These are phyloP conservation scores for Platichthys stellatus DNA, from an alignment of 2,113 vertebrate species.

Conservation along the genomic window DNA sequence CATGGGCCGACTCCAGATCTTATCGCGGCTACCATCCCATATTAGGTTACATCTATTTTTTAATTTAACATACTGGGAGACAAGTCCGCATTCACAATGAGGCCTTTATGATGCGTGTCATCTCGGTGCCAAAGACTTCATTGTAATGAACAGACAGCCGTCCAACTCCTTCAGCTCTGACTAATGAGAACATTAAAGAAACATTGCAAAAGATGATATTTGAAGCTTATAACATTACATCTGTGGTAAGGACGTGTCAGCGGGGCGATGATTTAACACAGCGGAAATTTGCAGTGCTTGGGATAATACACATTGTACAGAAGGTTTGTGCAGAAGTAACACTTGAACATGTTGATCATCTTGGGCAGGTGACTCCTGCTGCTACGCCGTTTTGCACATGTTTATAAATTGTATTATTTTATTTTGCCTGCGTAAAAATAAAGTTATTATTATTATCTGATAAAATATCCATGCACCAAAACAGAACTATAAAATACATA, in stretches of 20 bases:
- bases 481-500: too few species aligned
- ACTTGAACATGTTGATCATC: background rate
- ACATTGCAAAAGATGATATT: background rate
- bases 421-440: too few species aligned
- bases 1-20: constrained; percentile 79
- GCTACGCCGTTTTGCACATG: background rate
- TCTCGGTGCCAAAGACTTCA: constrained; percentile 52
- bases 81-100: constrained; percentile 77
- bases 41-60: constrained; percentile 82
- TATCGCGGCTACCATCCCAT: constrained; percentile 76
- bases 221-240: background rate
- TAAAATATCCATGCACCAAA: too few species aligned
- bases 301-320: background rate
- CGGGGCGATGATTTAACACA: constrained; percentile 4
- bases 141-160: constrained; percentile 13
- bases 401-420: too few species aligned
- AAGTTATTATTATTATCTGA: too few species aligned
- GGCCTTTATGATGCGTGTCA: constrained; percentile 76
- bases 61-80: constrained; percentile 81
- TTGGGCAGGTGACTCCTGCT: background rate
- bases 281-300: background rate
- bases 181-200: background rate
- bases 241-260: background rate
- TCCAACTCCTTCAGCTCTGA: background rate
- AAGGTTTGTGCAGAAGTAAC: background rate